Evolutionary conservation across 2,888 invertebrate species (phyloP).

Genomic region (Phyllotreta cruciferae): DNA sequence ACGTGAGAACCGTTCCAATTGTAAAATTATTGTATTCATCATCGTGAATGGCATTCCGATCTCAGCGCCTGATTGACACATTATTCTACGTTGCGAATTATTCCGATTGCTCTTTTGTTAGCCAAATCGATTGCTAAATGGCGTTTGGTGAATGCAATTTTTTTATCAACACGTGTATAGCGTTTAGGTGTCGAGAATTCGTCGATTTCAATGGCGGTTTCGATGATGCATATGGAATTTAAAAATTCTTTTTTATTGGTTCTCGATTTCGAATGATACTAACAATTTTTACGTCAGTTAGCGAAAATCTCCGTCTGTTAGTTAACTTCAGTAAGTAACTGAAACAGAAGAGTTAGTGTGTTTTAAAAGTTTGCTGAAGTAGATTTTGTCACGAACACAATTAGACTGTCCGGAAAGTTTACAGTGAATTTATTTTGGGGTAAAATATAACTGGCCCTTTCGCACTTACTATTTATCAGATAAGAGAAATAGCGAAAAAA

Average conservation of each 20-base stretch:
- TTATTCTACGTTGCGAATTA: constrained; percentile 48
- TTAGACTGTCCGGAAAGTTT: constrained; percentile 24
- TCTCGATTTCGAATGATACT: too few species aligned
- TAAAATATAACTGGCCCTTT: constrained; percentile 7
- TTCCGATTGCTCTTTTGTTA: constrained; percentile 40
- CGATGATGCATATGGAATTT: too few species aligned
- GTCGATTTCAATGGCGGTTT: too few species aligned
- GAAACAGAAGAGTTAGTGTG: background rate
- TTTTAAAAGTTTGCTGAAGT: background rate
- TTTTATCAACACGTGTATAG: too few species aligned
- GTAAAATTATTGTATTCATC: constrained; percentile 54
- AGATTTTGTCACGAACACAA: constrained; percentile 11
- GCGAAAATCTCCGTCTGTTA: too few species aligned
- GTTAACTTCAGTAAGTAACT: too few species aligned
- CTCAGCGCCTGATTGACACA: constrained; percentile 50
- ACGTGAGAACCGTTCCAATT: constrained; percentile 46
- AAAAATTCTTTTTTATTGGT: too few species aligned
- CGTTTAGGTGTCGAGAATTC: too few species aligned
- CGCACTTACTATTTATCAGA: constrained; percentile 19
- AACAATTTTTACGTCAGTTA: too few species aligned
- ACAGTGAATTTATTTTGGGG: constrained; percentile 15
- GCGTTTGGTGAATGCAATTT: constrained; percentile 19
- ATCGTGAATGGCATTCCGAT: constrained; percentile 43
- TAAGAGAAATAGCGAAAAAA: constrained; percentile 7
- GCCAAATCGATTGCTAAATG: constrained; percentile 28